Base-by-base conservation (phyloP, 2,888 invertebrate species). In the Mesochorus sp. region DNA sequence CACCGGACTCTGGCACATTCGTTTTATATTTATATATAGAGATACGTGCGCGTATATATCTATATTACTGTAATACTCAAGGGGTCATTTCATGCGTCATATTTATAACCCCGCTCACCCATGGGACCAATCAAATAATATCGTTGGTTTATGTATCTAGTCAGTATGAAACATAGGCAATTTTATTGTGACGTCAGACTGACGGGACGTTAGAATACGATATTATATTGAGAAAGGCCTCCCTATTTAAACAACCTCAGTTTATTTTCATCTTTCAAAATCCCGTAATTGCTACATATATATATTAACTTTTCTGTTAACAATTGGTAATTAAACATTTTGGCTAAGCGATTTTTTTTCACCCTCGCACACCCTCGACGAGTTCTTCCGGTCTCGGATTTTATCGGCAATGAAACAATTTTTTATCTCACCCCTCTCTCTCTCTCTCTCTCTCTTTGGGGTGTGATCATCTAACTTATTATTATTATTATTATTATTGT, bases 341-440 rank as follows among this genome's bases (percentile, higher is more conserved):
- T n/a, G n/a, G n/a, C n/a, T n/a, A n/a, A n/a, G n/a, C n/a, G n/a
- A n/a, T n/a, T 62, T 14, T 3, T 49, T 44, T 28, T 62, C 34
- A 62, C 17, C 8, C 74, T 37, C 44, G 10, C 47, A 1, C 0
- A 24, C 28, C 34, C 59, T 10, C n/a, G 42, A n/a, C 4, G 21
- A 51, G n/a, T n/a, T 64, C 62, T 78, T 78, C 74, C 70, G 74
- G 70, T 53, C 66, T 71, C 10, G 21, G 39, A 28, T 78, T 78
- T 74, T 70, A 78, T 78, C n/a, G n/a, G 19, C 47, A 67, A 19
- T 28, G 10, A 26, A 31, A n/a, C 26, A 24, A 24, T 64, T 67
- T 73, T 73, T 77, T 73, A 68, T 44, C 24, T 57, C 6, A 8
- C 57, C 19, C 74, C 34, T 51, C 51, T 28, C 44, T 31, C 12